Evolutionary conservation across 2,113 vertebrate genomes (phyloP).

Genomic region (Thamnaconus septentrionalis): DNA sequence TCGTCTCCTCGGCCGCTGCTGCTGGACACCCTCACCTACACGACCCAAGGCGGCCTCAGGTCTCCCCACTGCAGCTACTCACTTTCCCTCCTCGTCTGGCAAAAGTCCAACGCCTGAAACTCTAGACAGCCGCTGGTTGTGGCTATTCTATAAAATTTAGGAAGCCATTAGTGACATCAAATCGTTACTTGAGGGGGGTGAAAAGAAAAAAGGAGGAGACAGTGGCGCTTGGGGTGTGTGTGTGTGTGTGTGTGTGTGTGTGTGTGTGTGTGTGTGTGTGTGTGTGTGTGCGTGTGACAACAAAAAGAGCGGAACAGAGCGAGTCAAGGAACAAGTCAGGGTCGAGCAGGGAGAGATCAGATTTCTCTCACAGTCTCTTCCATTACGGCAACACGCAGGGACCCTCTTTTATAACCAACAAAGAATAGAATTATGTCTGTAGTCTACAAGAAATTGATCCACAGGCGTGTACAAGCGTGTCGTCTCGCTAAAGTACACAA

Average conservation of each 20-base stretch:
- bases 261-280: not conserved
- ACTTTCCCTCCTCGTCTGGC: constrained; percentile 67
- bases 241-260: not conserved
- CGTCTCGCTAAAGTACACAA: too few species aligned
- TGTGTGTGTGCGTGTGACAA: not conserved
- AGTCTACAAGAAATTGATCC: constrained; percentile 64
- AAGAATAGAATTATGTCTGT: constrained; percentile 69
- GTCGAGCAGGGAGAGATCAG: constrained; percentile 67
- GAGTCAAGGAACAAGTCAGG: constrained; percentile 44
- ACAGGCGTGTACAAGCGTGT: not conserved
- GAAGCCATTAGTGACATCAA: constrained; percentile 95
- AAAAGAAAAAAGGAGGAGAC: constrained; percentile 46
- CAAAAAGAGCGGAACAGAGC: constrained; percentile 31
- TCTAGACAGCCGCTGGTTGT: constrained; percentile 81
- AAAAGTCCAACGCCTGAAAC: constrained; percentile 78
- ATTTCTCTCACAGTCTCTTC: constrained; percentile 86
- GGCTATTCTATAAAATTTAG: constrained; percentile 89
- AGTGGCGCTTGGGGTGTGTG: not conserved
- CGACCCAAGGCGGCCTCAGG: constrained; percentile 1
- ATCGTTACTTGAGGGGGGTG: constrained; percentile 77
- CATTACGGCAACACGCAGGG: constrained; percentile 85
- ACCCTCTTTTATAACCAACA: constrained; percentile 77
- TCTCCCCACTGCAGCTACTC: not conserved
- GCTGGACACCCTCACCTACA: too few species aligned
- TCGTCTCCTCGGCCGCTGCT: too few species aligned